A percentile compares a stretch with the other conserved stretches of the same genome.
Conservation (phyloP, 1,140 invertebrate genomes). For the Aphaenogaster ashmeadi region DNA sequence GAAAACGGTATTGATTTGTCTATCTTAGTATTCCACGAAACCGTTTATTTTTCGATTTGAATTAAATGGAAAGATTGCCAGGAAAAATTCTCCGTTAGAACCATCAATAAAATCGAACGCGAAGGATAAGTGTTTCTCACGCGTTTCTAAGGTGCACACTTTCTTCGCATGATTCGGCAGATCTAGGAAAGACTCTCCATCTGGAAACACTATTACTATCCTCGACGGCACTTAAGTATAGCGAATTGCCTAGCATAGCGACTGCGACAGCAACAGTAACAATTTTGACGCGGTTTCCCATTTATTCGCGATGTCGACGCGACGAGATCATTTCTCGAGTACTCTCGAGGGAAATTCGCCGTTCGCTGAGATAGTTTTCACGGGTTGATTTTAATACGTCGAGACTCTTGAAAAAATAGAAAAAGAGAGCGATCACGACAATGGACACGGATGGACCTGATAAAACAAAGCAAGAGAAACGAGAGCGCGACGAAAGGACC, state of each 20-base stretch:
- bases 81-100: not conserved
- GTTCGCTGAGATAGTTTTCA: not conserved
- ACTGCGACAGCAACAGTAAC: not conserved
- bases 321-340: constrained; percentile 49
- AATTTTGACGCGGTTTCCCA: constrained; percentile 24
- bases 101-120: constrained; percentile 13
- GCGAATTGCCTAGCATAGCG: constrained; percentile 26
- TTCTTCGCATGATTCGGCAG: constrained; percentile 48
- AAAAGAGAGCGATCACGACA: constrained; percentile 18
- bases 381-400: constrained; percentile 22
- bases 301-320: constrained; percentile 34
- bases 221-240: constrained; percentile 19
- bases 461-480: not conserved
- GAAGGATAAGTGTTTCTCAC: constrained; percentile 20
- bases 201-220: constrained; percentile 44
- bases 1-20: not conserved
- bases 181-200: constrained; percentile 18
- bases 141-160: constrained; percentile 13
- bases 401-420: not conserved
- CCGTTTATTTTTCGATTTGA: not conserved
- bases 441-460: not conserved
- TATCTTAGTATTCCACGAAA: not conserved
- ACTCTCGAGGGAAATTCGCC: constrained; percentile 51
- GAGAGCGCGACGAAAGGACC: constrained; percentile 24
- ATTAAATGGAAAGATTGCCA: not conserved